Evolutionary conservation across 2,888 invertebrate genomes (phyloP), one percentile per base, ranked within the genome.

Genomic region (Eulithis testata): DNA sequence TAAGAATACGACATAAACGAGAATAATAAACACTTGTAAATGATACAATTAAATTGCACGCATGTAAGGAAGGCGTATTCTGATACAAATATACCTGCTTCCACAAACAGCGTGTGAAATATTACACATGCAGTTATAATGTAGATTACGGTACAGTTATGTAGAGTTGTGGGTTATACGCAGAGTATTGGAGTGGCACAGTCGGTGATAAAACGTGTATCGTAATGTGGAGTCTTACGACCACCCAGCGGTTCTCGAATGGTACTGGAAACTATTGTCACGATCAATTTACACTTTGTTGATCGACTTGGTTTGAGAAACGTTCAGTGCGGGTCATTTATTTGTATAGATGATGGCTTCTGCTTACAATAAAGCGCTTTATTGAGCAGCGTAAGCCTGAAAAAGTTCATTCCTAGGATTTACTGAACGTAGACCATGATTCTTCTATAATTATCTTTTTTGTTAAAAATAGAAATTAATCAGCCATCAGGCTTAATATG

Each of bases 191-290:
- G 65, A 70, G 63, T 61, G 63, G 78, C 14, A 14, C 76, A 77
- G 76, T 71, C 70, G 80, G 85, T 81, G 79, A 85, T 86, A 87
- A 86, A 86, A 81, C 76, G 78, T 74, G 77, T 76, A 78, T 80
- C 79, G 79, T 79, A 71, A 79, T 78, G 31, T 31, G 79, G 76
- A 75, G 73, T 73, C 71, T 73, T 69, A 55, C 49, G 51, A 11
- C 67, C 76, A 84, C 60, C 84, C 69, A 78, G 57, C 60, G 66
- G 75, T 81, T 75, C 73, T 77, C 78, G 76, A 75, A 53, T 31
- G 37, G 49, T 9, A 21, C 12, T 4, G 11, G 11, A 51, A 51
- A 54, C 43, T 21, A 21, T 43, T 54, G 11, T 14, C 54, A 43
- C 43, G 43, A 43, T 11, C 6, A 47, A 52, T 52, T 1, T 52